phyloP scores from a whole-genome alignment of 2,888 invertebrate genomes.

The Sminthurides aquaticus region DNA sequence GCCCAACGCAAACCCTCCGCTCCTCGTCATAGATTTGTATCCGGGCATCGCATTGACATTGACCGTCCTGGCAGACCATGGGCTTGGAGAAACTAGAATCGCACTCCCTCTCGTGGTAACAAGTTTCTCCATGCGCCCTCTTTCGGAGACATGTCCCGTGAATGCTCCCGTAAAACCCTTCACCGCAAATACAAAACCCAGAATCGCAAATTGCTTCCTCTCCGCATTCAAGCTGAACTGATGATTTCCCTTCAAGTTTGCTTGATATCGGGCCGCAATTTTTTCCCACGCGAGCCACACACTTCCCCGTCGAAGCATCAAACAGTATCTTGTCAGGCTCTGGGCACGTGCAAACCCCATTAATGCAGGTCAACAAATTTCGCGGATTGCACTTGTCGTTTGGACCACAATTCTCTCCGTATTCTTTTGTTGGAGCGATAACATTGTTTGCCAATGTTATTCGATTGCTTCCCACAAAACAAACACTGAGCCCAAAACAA shows the following conservation, averaged over 20 bases:
- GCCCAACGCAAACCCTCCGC: conserved; percentile 27
- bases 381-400: conserved; percentile 17
- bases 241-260: conserved; percentile 8
- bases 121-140: conserved; percentile 30
- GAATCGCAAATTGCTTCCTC: conserved; percentile 20
- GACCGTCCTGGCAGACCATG: conserved; percentile 24
- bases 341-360: conserved; percentile 21
- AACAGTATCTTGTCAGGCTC: conserved; percentile 19
- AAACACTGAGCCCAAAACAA: too few relatives aligned
- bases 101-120: conserved; percentile 31
- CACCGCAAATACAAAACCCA: conserved; percentile 16
- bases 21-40: conserved; percentile 31
- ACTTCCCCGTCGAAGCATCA: conserved; percentile 12
- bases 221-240: conserved; percentile 9
- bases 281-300: conserved; percentile 20
- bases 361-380: conserved; percentile 15
- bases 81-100: conserved; percentile 20
- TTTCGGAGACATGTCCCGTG: conserved; percentile 22
- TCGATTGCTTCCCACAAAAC: background rate
- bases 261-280: conserved; percentile 16
- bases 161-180: conserved; percentile 9
- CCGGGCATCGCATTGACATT: conserved; percentile 27
- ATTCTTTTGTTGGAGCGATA: background rate
- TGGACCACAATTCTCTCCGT: conserved; percentile 17
- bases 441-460: background rate